phyloP scores from a whole-genome alignment of 53 echinoderm and acorn worm species.

The Astropecten irregularis region DNA sequence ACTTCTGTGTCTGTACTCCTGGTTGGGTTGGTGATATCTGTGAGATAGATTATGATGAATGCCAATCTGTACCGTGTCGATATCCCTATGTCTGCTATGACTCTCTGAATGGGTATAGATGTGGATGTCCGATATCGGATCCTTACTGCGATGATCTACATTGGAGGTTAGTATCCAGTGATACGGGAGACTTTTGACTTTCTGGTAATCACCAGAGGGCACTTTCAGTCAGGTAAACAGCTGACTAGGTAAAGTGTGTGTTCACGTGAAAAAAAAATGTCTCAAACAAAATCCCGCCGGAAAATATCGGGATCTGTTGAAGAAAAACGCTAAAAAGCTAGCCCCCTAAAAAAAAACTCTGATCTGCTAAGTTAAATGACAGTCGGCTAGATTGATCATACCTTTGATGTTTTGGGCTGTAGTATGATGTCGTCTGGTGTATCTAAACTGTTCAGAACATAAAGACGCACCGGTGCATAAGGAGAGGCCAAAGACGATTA shows the following conservation, averaged over 20 bases:
- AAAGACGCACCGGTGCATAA: too few relatives aligned
- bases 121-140: conserved; percentile 13
- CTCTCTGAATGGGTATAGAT: background rate
- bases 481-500: too few relatives aligned
- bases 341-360: too few relatives aligned
- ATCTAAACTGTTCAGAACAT: too few relatives aligned
- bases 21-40: conserved; percentile 58
- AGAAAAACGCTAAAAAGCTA: background rate
- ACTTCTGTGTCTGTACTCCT: conserved; percentile 29
- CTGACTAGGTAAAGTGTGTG: background rate
- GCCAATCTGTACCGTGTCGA: conserved; percentile 23
- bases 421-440: too few relatives aligned
- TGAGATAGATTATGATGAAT: conserved; percentile 43
- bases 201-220: too few relatives aligned
- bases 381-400: too few relatives aligned
- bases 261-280: background rate
- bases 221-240: too few relatives aligned
- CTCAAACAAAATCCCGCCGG: background rate
- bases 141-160: background rate
- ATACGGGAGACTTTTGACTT: background rate
- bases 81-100: conserved; percentile 32
- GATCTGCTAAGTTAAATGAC: too few relatives aligned
- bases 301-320: background rate
- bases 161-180: conserved; percentile 8
- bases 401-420: too few relatives aligned